A percentile compares a stretch with the other conserved stretches of the same genome.
phyloP scores from a whole-genome alignment of 2,797 vertebrate species.

The Hydrophis major region DNA sequence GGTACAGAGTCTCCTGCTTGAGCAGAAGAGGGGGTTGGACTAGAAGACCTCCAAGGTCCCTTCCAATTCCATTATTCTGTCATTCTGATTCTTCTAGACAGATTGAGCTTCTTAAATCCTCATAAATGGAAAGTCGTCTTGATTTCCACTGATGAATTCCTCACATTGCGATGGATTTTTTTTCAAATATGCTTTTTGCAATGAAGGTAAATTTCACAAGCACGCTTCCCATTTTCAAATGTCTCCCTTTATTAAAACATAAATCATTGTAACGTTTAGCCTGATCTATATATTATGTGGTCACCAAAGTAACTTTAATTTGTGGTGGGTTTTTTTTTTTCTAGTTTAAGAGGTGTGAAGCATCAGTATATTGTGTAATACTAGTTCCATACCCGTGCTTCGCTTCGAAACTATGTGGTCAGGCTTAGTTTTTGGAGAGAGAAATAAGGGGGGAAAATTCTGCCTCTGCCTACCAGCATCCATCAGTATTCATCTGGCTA shows the following conservation, averaged over 20 bases:
- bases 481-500: too few relatives aligned
- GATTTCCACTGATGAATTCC: conserved; percentile 24
- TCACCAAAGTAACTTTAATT: not conserved
- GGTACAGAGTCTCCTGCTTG: too few relatives aligned
- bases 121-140: not conserved
- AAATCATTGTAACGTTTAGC: too few relatives aligned
- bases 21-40: too few relatives aligned
- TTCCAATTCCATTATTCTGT: too few relatives aligned
- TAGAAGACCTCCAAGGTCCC: too few relatives aligned
- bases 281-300: not conserved
- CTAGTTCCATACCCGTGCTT: too few relatives aligned
- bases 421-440: too few relatives aligned
- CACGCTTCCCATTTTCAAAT: not conserved
- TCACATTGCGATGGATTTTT: conserved; percentile 16
- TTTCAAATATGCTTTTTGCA: conserved; percentile 23
- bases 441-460: too few relatives aligned
- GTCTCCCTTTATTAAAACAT: not conserved
- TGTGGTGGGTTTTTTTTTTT: not conserved
- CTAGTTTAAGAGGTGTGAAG: not conserved
- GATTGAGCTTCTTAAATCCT: conserved; percentile 8
- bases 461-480: too few relatives aligned
- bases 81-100: not conserved
- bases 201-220: not conserved
- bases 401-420: too few relatives aligned
- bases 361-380: not conserved